Conservation (phyloP, 2,113 vertebrate genomes). For the Bos taurus region ARS-UCD2.0 NC_037338.1:94857001-94857500, state of each 20-base stretch:
- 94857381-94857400: background rate
- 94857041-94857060: background rate
- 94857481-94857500: background rate
- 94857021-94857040: background rate
- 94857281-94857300: background rate
- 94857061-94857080: background rate
- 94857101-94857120: background rate
- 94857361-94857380: background rate
- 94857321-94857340: background rate
- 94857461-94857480: background rate
- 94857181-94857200: background rate
- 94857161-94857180: background rate
- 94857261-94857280: background rate
- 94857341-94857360: background rate
- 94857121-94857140: constrained; percentile 6
- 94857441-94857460: background rate
- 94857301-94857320: background rate
- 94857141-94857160: background rate
- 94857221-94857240: background rate
- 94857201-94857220: background rate
- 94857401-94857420: background rate
- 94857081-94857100: background rate
- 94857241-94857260: background rate
- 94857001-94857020: background rate
- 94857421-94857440: background rate